phyloP scores from a whole-genome alignment of 2,797 vertebrate genomes.

The Coluber constrictor region DNA sequence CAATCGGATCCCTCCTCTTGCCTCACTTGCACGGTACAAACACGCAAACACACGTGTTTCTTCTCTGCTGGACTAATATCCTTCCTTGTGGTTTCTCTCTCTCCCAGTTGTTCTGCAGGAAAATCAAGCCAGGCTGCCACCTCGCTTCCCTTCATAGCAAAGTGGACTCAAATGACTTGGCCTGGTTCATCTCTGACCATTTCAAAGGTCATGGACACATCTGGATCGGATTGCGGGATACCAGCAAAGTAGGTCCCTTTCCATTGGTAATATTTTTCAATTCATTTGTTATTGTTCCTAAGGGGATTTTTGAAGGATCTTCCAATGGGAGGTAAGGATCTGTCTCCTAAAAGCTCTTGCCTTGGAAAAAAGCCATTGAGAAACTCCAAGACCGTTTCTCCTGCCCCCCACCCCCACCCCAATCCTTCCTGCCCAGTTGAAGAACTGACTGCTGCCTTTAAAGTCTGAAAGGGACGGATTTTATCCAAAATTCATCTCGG shows the following conservation, averaged over 20 bases:
- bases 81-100: not conserved
- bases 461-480: too few species aligned
- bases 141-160: not conserved
- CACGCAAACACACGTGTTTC: not conserved
- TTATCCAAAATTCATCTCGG: too few species aligned
- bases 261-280: not conserved
- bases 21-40: too few species aligned
- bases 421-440: not conserved
- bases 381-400: not conserved
- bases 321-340: not conserved
- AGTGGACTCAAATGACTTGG: not conserved
- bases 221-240: not conserved
- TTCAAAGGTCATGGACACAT: fast-evolving
- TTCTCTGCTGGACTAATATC: not conserved
- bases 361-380: not conserved
- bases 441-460: not conserved
- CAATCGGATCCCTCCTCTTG: too few species aligned
- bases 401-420: not conserved
- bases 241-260: not conserved
- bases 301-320: not conserved
- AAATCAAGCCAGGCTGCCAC: not conserved
- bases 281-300: not conserved
- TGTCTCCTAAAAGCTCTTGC: not conserved
- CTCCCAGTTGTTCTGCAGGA: not conserved
- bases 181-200: fast-evolving